Base-by-base conservation (phyloP, 1,140 invertebrate genomes). In the Limonius californicus region DNA sequence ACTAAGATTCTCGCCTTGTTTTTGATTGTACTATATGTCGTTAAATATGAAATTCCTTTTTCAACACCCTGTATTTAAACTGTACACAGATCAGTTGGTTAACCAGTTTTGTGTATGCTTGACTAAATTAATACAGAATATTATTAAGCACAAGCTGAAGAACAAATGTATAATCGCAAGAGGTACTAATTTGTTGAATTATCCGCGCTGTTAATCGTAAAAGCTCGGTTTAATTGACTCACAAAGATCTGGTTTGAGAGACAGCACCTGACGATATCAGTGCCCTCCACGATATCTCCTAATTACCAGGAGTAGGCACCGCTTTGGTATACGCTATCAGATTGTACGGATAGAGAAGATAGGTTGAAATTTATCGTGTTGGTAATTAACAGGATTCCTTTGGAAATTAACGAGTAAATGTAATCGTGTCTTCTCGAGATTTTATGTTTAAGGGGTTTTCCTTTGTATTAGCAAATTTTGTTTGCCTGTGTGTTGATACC, bases 141-240 rank as follows among this genome's bases (percentile, higher is more conserved):
- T n/a, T n/a, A n/a, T n/a, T n/a, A n/a, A n/a, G n/a, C n/a, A n/a
- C n/a, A n/a, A n/a, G n/a, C n/a, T n/a, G n/a, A n/a, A n/a, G n/a
- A n/a, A n/a, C n/a, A n/a, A n/a, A n/a, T n/a, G n/a, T n/a, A n/a
- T n/a, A n/a, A n/a, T n/a, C n/a, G n/a, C n/a, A n/a, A n/a, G n/a
- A n/a, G n/a, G 23, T 45, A 45, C 42, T 18, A 45, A 45, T 45
- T 45, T 50, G 45, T 50, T 50, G 2, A 50, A 50, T 50, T 50
- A 50, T 18, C 3, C 45, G n/a, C n/a, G 8, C 45, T 12, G 45
- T 21, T 50, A 50, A 50, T 50, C 14, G 8, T 18, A 50, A 50
- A 50, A 50, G 45, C 45, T 50, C 45, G 16, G 16, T 50, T 50
- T 50, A 50, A 50, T 50, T 50, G 45, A 50, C 45, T 50, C 16